These are phyloP conservation scores for Butorides virescens DNA, from an alignment of 2,113 vertebrate genomes.

Conservation along the genomic window DNA sequence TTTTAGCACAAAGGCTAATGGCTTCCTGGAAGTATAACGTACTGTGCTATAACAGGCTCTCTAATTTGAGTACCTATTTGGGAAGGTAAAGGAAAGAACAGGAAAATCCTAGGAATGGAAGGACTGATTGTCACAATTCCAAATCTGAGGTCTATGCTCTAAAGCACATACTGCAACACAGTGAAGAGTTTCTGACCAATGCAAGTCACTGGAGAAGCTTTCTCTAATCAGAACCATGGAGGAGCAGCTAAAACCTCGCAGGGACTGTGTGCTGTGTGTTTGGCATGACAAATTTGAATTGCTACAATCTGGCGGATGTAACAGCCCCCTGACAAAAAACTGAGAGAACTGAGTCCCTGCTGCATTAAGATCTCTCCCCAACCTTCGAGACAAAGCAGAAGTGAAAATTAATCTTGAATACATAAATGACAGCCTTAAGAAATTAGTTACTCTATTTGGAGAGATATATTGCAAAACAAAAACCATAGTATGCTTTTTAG, in stretches of 20 bases:
- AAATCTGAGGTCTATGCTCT: background rate
- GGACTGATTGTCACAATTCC: background rate
- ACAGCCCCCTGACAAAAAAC: background rate
- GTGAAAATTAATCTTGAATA: background rate
- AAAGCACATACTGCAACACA: background rate
- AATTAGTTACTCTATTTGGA: background rate
- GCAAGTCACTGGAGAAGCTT: background rate
- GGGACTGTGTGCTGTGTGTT: background rate
- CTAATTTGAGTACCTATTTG: background rate
- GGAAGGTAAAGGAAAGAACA: background rate
- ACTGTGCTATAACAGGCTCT: rapidly evolving
- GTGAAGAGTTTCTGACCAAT: background rate
- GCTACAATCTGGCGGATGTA: background rate
- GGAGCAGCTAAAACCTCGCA: background rate
- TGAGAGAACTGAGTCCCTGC: background rate
- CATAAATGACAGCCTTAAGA: background rate
- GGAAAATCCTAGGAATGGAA: background rate
- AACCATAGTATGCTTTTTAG: background rate
- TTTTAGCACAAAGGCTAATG: background rate
- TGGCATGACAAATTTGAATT: background rate
- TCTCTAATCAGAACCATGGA: background rate
- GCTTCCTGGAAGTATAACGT: background rate
- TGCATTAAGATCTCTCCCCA: background rate
- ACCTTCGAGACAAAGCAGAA: background rate
- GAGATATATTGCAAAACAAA: background rate